Evolutionary conservation across 2,113 vertebrate genomes (phyloP), one percentile per base, ranked within the genome.

Genomic region (Acrocephalus arundinaceus): DNA sequence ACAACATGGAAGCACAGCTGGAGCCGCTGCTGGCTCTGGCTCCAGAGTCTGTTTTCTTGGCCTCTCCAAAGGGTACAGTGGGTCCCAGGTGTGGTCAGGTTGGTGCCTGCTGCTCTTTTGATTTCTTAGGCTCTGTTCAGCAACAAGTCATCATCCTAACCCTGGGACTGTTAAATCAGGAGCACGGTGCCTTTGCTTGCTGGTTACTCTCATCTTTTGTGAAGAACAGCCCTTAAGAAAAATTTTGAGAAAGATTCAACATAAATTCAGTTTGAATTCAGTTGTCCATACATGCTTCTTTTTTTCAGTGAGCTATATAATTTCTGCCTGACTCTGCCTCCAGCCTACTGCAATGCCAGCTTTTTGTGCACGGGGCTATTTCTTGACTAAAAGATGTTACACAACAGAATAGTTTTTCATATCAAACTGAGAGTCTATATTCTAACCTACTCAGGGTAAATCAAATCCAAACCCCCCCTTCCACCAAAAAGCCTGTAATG

Each of bases 371-470:
- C 41, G 80, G 94, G 96, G 95, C 94, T 97, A 87, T 96, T 95
- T 96, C 95, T 95, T 94, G 95, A 92, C 71, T 89, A 73, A 95
- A 95, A 94, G 96, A 94, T 82, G 76, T 94, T 92, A 95, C 93
- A 17, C 77, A 21, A 79, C 87, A 43, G 96, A 97, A 71, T 97
- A 94, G 91, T 97, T 90, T 97, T 87, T 96, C 94, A 95, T 97
- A 97, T 97, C 86, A 92, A 90, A 97, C 96, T 76, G 79, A 97
- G 90, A 97, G 67, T 95, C 94, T 97, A 96, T 97, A 97, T 97
- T 97, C 96, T 97, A 97, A 97, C 95, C 92, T 97, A 98, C 98
- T 98, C 98, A 98, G 98, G 98, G 98, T 98, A 97, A 98, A 97
- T 94, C 95, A 96, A 96, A 97, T 90, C 95, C 93, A 96, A 97